These are phyloP conservation scores for Scytalopus superciliaris DNA, from an alignment of 2,113 vertebrate genomes.

Conservation along the genomic window DNA sequence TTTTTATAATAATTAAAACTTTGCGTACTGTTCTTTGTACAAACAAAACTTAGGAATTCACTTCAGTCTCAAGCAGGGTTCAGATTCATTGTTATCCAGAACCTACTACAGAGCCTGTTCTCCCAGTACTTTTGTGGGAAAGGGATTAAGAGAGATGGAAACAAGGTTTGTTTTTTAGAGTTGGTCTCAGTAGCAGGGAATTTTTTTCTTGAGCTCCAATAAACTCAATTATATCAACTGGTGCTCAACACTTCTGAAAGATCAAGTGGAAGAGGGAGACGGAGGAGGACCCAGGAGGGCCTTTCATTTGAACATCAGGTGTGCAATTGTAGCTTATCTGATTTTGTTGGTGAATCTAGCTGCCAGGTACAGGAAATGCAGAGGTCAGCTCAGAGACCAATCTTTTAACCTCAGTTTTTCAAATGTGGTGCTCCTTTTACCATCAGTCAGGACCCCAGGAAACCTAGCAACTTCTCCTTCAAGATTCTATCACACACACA, in stretches of 20 bases:
- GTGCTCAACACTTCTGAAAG: background rate
- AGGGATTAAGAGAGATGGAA: background rate
- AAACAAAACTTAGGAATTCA: background rate
- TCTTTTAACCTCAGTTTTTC: background rate
- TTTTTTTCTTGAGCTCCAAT: background rate
- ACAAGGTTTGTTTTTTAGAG: background rate
- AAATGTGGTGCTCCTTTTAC: background rate
- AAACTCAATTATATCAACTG: constrained; percentile 53
- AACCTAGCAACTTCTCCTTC: background rate
- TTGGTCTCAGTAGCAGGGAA: background rate
- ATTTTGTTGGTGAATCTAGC: background rate
- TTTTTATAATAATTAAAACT: constrained; percentile 11
- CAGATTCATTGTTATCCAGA: background rate
- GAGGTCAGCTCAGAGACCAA: background rate
- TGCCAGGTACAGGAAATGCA: background rate
- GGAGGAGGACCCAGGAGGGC: background rate
- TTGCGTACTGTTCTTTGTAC: background rate
- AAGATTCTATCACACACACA: fast-evolving
- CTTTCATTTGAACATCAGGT: background rate
- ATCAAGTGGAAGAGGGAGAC: constrained; percentile 7
- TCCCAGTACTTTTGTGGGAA: background rate
- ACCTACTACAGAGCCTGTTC: constrained; percentile 6
- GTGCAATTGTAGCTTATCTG: background rate
- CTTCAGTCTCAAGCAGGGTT: background rate
- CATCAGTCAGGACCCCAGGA: background rate